Percentiles rank a stretch among this genome's conserved stretches.
phyloP scores from a whole-genome alignment of 2,888 invertebrate genomes.

The Caenorhabditis sp. region DNA sequence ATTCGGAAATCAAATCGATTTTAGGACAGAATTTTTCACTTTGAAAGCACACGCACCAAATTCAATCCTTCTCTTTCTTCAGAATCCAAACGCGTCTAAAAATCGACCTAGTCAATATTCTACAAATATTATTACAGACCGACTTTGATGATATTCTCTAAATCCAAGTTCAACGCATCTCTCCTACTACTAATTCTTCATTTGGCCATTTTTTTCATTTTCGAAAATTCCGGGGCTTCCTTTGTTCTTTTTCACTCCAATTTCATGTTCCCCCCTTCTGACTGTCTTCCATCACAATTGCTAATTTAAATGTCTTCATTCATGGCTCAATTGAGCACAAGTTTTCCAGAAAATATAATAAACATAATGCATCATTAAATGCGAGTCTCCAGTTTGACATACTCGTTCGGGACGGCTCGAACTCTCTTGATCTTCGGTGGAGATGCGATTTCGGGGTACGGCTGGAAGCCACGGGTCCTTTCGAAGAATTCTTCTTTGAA shows the following conservation, averaged over 20 bases:
- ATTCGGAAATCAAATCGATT: too few species aligned
- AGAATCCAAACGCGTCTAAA: slow-evolving; percentile 43
- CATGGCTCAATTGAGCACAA: too few species aligned
- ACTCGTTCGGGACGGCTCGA: too few species aligned
- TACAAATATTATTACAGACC: slow-evolving; percentile 65
- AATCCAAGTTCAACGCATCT: slow-evolving; percentile 39
- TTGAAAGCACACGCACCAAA: too few species aligned
- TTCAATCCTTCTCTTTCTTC: slow-evolving; percentile 7
- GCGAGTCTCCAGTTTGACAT: not conserved
- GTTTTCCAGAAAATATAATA: too few species aligned
- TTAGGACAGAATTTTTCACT: too few species aligned
- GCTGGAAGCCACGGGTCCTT: too few species aligned
- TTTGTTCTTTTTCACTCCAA: slow-evolving; percentile 31
- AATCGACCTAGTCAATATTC: slow-evolving; percentile 52
- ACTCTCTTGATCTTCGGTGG: too few species aligned
- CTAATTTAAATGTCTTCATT: too few species aligned
- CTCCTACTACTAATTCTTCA: slow-evolving; percentile 24
- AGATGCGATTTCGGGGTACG: too few species aligned
- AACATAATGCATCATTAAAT: not conserved
- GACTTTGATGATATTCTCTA: slow-evolving; percentile 70
- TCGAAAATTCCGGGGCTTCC: slow-evolving; percentile 58
- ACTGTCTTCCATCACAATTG: too few species aligned
- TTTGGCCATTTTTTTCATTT: slow-evolving; percentile 39
- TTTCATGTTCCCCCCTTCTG: not conserved
- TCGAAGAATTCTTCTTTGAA: too few species aligned